Evolutionary conservation across 2,888 invertebrate species (phyloP).

Genomic region (Amorpha juglandis): DNA sequence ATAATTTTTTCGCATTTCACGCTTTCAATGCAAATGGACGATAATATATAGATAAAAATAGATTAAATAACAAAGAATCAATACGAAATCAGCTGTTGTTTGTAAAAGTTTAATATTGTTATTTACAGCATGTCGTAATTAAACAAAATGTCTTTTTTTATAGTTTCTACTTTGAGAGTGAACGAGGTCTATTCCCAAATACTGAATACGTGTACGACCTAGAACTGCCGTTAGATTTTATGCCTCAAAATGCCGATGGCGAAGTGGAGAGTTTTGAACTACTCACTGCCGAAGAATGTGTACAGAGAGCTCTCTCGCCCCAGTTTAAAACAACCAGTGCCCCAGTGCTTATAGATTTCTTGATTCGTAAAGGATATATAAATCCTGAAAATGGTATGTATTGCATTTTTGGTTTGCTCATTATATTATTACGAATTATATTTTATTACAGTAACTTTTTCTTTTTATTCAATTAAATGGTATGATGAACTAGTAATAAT

Average conservation of each 20-base stretch:
- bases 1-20: too few relatives aligned
- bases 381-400: constrained; percentile 93
- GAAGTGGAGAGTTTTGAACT: constrained; percentile 97
- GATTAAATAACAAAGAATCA: too few relatives aligned
- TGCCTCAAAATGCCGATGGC: constrained; percentile 96
- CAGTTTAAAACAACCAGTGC: constrained; percentile 98
- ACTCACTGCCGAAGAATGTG: constrained; percentile 91
- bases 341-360: constrained; percentile 95
- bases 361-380: constrained; percentile 95
- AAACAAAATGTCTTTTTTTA: constrained; percentile 47
- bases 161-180: constrained; percentile 96
- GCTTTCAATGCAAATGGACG: too few relatives aligned
- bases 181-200: constrained; percentile 96
- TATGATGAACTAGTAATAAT: too few relatives aligned
- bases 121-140: background rate
- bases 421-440: too few relatives aligned
- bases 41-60: too few relatives aligned
- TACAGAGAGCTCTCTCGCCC: constrained; percentile 91
- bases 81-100: too few relatives aligned
- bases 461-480: too few relatives aligned
- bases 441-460: too few relatives aligned
- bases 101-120: background rate
- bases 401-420: background rate
- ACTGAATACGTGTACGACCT: constrained; percentile 97
- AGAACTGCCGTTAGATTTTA: constrained; percentile 94